These are phyloP conservation scores for Chinchilla lanigera DNA, from an alignment of 2,113 vertebrate genomes.

Conservation along the genomic window DNA sequence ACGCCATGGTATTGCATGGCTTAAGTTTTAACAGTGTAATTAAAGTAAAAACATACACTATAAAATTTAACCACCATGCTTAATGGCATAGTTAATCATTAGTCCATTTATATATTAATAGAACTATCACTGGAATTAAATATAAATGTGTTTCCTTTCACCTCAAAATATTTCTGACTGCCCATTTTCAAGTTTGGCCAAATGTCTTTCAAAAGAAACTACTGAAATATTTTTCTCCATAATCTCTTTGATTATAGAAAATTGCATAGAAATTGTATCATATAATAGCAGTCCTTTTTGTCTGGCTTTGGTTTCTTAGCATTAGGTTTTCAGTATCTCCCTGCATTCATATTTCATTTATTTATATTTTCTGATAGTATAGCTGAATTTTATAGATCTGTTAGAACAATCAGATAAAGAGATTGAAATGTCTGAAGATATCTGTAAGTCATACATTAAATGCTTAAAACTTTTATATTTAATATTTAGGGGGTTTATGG, in stretches of 20 bases:
- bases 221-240: background rate
- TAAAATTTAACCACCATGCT: background rate
- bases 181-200: background rate
- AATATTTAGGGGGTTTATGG: background rate
- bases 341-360: background rate
- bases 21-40: background rate
- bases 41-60: background rate
- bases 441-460: background rate
- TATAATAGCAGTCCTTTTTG: background rate
- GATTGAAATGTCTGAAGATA: background rate
- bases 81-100: background rate
- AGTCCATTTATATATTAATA: background rate
- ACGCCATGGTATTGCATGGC: background rate
- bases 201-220: background rate
- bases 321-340: background rate
- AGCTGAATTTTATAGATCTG: background rate
- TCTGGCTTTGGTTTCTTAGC: background rate
- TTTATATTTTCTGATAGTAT: background rate
- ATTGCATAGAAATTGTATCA: background rate
- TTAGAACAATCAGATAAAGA: background rate
- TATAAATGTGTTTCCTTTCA: background rate
- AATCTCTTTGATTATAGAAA: background rate
- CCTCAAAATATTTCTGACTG: background rate
- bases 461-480: background rate
- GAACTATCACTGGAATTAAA: background rate